Evolutionary conservation across 2,888 invertebrate species (phyloP).

Genomic region (Rugalucina vietnamica): DNA sequence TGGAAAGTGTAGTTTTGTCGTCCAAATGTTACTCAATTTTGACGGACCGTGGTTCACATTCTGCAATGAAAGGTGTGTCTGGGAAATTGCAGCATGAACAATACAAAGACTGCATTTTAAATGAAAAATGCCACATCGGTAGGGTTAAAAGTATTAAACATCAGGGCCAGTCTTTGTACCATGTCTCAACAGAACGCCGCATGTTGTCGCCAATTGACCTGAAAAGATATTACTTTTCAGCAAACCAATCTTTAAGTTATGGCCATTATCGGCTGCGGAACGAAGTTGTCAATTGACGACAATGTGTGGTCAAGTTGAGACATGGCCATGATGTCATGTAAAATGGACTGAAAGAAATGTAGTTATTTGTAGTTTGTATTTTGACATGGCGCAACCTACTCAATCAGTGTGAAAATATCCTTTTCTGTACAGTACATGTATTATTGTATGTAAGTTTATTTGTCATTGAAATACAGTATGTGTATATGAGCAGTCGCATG

Average conservation of each 20-base stretch:
- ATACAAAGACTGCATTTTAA: neutral
- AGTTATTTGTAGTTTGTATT: too few species aligned
- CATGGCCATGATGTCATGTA: too few species aligned
- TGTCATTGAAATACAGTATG: too few species aligned
- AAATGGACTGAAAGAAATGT: too few species aligned
- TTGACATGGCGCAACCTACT: too few species aligned
- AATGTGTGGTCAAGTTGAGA: too few species aligned
- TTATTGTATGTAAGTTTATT: too few species aligned
- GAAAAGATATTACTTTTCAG: neutral
- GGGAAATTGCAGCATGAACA: neutral
- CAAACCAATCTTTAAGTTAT: neutral
- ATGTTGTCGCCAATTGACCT: neutral
- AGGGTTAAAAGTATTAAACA: neutral
- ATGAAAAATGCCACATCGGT: neutral
- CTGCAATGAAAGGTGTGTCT: conserved; percentile 1
- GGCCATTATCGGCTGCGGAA: neutral
- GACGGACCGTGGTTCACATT: neutral
- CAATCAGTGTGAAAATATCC: too few species aligned
- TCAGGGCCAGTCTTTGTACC: neutral
- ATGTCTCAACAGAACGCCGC: neutral
- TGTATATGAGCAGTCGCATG: too few species aligned
- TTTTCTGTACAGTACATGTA: too few species aligned
- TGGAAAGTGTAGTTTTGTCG: conserved; percentile 1
- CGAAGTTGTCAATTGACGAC: neutral
- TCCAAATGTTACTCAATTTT: conserved; percentile 15